Percentiles rank a stretch among this genome's conserved stretches.
These are phyloP conservation scores for Muscina levida DNA, from an alignment of 2,888 invertebrate genomes.

Conservation along the genomic window DNA sequence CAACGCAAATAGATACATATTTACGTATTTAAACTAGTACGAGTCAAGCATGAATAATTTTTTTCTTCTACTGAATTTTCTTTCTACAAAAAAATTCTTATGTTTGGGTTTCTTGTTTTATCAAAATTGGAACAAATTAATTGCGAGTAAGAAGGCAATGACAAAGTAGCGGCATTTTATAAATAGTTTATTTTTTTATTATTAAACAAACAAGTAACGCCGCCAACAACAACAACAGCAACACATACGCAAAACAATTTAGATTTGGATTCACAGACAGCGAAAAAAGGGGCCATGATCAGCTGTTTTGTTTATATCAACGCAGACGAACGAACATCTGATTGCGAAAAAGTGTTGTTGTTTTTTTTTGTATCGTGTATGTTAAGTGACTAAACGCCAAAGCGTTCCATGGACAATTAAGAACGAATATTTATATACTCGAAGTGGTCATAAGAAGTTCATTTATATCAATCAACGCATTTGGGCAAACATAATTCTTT, in stretches of 20 bases:
- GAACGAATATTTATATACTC: constrained; percentile 10
- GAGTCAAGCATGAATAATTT: constrained; percentile 19
- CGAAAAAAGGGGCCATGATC: constrained; percentile 38
- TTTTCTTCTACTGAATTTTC: constrained; percentile 42
- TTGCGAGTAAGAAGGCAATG: constrained; percentile 51
- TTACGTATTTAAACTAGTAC: constrained; percentile 15
- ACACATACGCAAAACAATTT: constrained; percentile 19
- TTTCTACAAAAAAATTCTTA: constrained; percentile 17
- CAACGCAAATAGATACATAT: constrained; percentile 31
- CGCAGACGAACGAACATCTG: constrained; percentile 9
- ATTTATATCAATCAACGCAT: constrained; percentile 31
- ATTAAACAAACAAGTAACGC: constrained; percentile 20
- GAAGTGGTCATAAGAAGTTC: constrained; percentile 3
- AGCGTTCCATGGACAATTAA: constrained; percentile 22
- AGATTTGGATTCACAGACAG: background rate
- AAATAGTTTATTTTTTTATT: constrained; percentile 45
- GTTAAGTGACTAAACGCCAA: constrained; percentile 27
- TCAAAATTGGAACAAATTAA: constrained; percentile 59
- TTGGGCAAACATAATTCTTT: background rate
- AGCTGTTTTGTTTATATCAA: constrained; percentile 40
- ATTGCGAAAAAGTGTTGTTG: constrained; percentile 6
- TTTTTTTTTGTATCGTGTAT: background rate
- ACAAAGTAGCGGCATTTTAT: constrained; percentile 40
- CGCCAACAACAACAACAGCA: constrained; percentile 39
- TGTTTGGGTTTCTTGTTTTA: constrained; percentile 14